Evolutionary conservation across 2,113 vertebrate species (phyloP), one percentile per base, ranked within the genome.

Genomic region (Argyrosomus japonicus): DNA sequence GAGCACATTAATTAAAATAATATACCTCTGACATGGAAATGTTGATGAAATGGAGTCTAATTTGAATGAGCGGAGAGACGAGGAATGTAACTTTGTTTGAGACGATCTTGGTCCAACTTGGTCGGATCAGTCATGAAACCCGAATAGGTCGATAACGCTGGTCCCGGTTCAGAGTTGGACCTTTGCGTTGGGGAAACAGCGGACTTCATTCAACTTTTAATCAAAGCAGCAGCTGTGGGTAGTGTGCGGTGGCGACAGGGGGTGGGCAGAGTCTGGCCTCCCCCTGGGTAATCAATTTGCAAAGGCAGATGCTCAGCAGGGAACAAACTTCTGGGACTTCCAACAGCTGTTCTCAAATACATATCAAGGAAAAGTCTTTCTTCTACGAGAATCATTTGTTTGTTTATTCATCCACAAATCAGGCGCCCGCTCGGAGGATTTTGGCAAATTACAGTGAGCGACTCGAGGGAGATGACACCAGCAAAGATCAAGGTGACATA

Each of bases 271-370:
- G 87, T n/a, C 79, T 81, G 85, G 67, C 68, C 65, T 81, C 89
- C 93, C 89, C 93, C 83, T 82, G 91, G 92, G 92, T 93, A 94
- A 93, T 95, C 90, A 93, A 79, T 92, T 94, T 93, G 89, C 89
- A 87, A 78, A 87, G 84, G 79, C 93, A 93, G 92, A 92, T 93
- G 92, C 92, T 91, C 91, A 56, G 86, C 65, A 75, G 88, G 87
- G 83, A 60, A n/a, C 75, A 86, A 82, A 88, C 86, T 67, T 88
- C 85, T 83, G 81, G 84, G 85, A 87, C 77, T 83, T 72, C 15
- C 75, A 90, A 63, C 94, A 94, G 88, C 91, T 94, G 93, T 80
- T 92, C 63, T 48, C 82, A 75, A 75, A 87, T 73, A 88, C 74
- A 82, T 80, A 86, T 89, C 86, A 75, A 79, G 79, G 76, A 88